Conservation (phyloP, 2,797 vertebrate species). For the Gambelia wislizenii region DNA sequence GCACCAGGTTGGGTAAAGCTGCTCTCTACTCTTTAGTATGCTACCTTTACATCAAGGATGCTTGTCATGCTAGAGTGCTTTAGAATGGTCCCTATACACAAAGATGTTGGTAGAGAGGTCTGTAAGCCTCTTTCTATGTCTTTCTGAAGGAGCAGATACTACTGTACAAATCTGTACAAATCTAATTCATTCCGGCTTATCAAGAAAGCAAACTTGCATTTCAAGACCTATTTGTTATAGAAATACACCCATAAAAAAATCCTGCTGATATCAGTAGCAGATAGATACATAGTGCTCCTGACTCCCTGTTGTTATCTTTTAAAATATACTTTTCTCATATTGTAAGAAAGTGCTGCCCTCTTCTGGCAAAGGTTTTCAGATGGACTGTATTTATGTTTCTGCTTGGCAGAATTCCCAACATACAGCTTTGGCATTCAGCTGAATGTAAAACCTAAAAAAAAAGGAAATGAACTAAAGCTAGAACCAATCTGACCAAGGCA, state of each 20-base stretch:
- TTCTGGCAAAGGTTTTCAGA: constrained; percentile 63
- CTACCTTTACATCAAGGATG: neutral
- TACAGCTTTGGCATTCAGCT: neutral
- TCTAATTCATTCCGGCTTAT: neutral
- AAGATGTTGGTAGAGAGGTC: neutral
- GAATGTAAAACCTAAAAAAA: neutral
- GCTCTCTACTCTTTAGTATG: neutral
- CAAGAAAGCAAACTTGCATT: neutral
- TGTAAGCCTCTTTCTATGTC: neutral
- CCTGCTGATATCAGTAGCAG: neutral
- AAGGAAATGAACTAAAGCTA: constrained; percentile 2
- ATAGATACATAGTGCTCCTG: fast-evolving
- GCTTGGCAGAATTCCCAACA: neutral
- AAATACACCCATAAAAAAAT: neutral
- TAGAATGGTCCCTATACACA: neutral
- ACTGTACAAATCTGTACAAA: neutral
- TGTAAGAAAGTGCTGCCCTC: constrained; percentile 73
- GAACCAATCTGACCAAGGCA: neutral
- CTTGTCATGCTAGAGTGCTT: no score
- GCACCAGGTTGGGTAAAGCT: neutral
- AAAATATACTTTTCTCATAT: neutral
- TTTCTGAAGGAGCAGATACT: neutral
- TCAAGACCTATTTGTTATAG: neutral
- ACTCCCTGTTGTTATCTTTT: fast-evolving
- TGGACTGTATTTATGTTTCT: neutral